Evolutionary conservation across 2,888 invertebrate species (phyloP).

Genomic region (Noctua comes): DNA sequence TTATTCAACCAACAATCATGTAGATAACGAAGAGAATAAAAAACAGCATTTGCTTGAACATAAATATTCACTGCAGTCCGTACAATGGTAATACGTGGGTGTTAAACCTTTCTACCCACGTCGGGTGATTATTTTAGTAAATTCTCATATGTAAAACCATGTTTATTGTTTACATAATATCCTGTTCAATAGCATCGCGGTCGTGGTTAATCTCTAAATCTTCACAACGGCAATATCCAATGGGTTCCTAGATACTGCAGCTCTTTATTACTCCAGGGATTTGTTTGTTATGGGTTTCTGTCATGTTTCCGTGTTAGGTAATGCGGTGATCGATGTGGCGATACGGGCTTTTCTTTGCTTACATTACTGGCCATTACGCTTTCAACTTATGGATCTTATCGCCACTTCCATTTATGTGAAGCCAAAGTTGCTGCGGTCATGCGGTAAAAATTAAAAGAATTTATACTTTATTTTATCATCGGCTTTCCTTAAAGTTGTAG

Average conservation of each 20-base stretch:
- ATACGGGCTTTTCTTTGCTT: conserved; percentile 74
- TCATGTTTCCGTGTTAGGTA: conserved; percentile 69
- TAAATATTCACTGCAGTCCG: conserved; percentile 63
- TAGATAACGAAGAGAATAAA: conserved; percentile 57
- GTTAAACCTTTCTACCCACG: conserved; percentile 64
- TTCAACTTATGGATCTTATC: conserved; percentile 74
- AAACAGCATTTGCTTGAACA: conserved; percentile 57
- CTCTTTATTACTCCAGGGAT: conserved; percentile 54
- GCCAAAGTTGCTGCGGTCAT: conserved; percentile 31
- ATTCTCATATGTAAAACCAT: conserved; percentile 60
- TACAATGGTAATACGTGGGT: conserved; percentile 68
- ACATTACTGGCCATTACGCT: conserved; percentile 77
- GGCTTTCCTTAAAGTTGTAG: conserved; percentile 11
- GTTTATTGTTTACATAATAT: conserved; percentile 65
- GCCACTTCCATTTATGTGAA: conserved; percentile 62
- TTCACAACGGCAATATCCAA: conserved; percentile 50
- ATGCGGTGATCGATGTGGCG: conserved; percentile 77
- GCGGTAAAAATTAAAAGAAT: conserved; percentile 31
- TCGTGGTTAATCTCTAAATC: conserved; percentile 54
- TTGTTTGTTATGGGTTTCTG: conserved; percentile 66
- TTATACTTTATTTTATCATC: conserved; percentile 22
- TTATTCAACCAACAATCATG: conserved; percentile 59
- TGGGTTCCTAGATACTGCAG: conserved; percentile 53
- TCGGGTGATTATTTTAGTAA: conserved; percentile 64
- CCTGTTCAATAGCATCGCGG: conserved; percentile 51